Base-by-base conservation (phyloP, 2,888 invertebrate genomes). In the Hydroisotoma schaefferi region DNA sequence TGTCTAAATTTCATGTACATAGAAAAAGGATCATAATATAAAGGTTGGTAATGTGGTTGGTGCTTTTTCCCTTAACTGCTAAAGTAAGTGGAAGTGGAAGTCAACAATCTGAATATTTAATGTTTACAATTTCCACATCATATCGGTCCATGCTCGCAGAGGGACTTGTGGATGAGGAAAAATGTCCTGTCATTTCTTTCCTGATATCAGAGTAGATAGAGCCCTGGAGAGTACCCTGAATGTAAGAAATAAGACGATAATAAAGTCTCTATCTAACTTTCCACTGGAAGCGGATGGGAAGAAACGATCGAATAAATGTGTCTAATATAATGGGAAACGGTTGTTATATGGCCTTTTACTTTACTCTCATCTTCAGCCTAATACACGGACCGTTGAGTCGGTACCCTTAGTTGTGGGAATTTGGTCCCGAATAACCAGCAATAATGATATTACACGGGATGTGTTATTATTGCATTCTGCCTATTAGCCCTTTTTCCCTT, bases 141-240 rank as follows among this genome's bases (percentile, higher is more conserved):
- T 68, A 66, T 69, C 54, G 58, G 58, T 63, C 44, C 60, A 66
- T 66, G 63, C 65, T 68, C 68, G 61, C 68, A 55, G 46, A 61
- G 71, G 67, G 68, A 69, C 60, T 67, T 59, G 63, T 65, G 67
- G 59, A 67, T 68, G 67, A 65, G 69, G 66, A 70, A 68, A 70
- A 68, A 67, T 70, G 56, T 61, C 65, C 67, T 68, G 68, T 70
- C 72, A 70, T 70, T 72, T 67, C 68, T 66, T 66, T 67, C 67
- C 63, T 69, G 72, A 71, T 70, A 72, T 72, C 70, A 72, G 67
- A 67, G 68, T 69, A 67, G 68, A 72, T 72, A 65, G 68, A 68
- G 40, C 72, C 61, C 72, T 38, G 53, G 72, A 63, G 72, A n/a
- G n/a, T n/a, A 68, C 55, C 61, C 62, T 59, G 56, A 57, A 53